Base-by-base conservation (phyloP, 2,113 vertebrate genomes). In the Oceanodroma tethys region DNA sequence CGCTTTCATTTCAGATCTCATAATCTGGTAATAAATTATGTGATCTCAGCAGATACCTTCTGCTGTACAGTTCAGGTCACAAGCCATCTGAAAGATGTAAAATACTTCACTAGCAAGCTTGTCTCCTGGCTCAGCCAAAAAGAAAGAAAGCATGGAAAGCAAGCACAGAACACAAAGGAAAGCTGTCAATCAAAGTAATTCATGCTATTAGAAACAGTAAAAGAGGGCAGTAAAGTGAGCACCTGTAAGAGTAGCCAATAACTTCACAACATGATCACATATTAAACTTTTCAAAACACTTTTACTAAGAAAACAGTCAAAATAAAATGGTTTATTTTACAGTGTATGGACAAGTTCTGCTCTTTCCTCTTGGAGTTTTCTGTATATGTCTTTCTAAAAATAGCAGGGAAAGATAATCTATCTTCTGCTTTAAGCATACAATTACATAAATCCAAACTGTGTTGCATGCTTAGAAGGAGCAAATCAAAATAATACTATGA, bases 51-150 rank as follows among this genome's bases (percentile, higher is more conserved):
- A 99, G 99, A 99, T 99, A 99, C 99, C 99, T 99, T 99, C 99
- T 99, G 99, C 99, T 98, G 99, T 99, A 99, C 99, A 99, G 99
- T 99, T 99, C 98, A 98, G 98, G 99, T 99, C 99, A 98, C 99
- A 99, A 99, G 99, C 98, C 99, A 99, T 99, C 98, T 99, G 99
- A 98, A 99, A 98, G 99, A 99, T 98, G 99, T 99, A 98, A 99
- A 99, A 99, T 97, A 98, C 98, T 98, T 99, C 99, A 98, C 99
- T 98, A 98, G 99, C 99, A 98, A 99, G 98, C 90, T 98, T 97
- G 97, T 99, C 99, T 98, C 98, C 99, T 99, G 99, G 98, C 98
- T 98, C 98, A 98, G 98, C 98, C 98, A 98, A 98, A 98, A 98
- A 98, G 98, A 98, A 98, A 98, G 97, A 98, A 94, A 98, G 98